Conservation (phyloP, 2,888 invertebrate genomes). For the Chorisops tibialis region DNA sequence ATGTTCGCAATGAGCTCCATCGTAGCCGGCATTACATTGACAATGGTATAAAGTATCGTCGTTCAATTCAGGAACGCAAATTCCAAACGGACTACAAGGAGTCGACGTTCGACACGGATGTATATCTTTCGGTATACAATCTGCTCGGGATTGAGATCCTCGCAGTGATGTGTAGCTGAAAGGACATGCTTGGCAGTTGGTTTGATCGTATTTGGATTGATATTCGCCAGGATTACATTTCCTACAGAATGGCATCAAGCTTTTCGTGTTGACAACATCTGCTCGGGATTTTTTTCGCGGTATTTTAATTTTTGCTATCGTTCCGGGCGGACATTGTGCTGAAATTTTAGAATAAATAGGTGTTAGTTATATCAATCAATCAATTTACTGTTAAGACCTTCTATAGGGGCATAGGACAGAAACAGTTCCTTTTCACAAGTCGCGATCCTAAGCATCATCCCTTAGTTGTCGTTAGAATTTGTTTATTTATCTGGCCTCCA, state of each 20-base stretch:
- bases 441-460: no score
- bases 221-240: constrained; percentile 60
- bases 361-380: no score
- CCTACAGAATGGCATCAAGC: constrained; percentile 57
- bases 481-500: no score
- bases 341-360: constrained; percentile 29
- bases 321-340: constrained; percentile 60
- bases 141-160: constrained; percentile 48
- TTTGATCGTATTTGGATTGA: constrained; percentile 59
- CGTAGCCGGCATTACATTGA: constrained; percentile 53
- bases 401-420: no score
- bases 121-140: constrained; percentile 53
- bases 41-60: constrained; percentile 49
- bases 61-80: constrained; percentile 43
- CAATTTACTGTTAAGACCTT: no score
- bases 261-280: constrained; percentile 42
- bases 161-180: constrained; percentile 53
- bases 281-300: constrained; percentile 37
- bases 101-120: constrained; percentile 49
- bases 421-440: no score
- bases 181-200: constrained; percentile 59
- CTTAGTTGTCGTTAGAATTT: no score
- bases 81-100: constrained; percentile 42
- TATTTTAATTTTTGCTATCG: constrained; percentile 47
- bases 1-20: constrained; percentile 57